Base-by-base conservation (phyloP, 2,113 vertebrate genomes). In the Pyxicephalus adspersus region DNA sequence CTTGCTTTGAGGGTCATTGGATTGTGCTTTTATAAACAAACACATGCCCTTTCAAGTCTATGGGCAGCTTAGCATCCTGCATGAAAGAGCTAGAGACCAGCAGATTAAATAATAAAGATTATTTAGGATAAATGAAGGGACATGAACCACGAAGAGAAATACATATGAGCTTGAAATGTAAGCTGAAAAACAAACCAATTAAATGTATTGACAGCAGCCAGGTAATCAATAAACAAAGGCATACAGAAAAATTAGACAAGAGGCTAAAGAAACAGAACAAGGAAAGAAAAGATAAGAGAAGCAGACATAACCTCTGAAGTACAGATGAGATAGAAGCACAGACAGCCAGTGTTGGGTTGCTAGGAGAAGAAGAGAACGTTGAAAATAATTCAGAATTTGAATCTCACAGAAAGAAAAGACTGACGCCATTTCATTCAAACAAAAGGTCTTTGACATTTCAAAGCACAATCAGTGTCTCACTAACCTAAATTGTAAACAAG, bases 311-410 rank as follows among this genome's bases (percentile, higher is more conserved):
- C 54, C 75, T 64, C 60, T 77, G 75, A 77, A 77, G 65, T 70
- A 60, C 29, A 80, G 65, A 80, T 70, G 55, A 80, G 77, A 68
- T 80, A 55, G 52, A 61, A 55, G 75, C 25, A 65, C 61, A 65
- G 75, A 77, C 45, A 54, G 61, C 34, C 61, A 52, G 60, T 25
- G 18, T 50, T 80, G 29, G 66, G 77, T 80, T 80, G 77, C 77
- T 80, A 80, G 77, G 77, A 60, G 65, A 80, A 57, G 54, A 80
- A 20, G 55, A 70, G 50, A 54, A 70, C 8, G 15, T 50, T 38
- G 23, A 70, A 70, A 64, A 54, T 78, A 78, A 67, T 67, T 25
- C 22, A 19, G 65, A 70, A 70, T 58, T 50, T 61, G 25, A 61
- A 80, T 57, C 23, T 80, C 29, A n/a, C 31, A 60, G 25, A 60